These are phyloP conservation scores for Apomyelois bistriatella DNA, from an alignment of 2,888 invertebrate species.

Conservation along the genomic window DNA sequence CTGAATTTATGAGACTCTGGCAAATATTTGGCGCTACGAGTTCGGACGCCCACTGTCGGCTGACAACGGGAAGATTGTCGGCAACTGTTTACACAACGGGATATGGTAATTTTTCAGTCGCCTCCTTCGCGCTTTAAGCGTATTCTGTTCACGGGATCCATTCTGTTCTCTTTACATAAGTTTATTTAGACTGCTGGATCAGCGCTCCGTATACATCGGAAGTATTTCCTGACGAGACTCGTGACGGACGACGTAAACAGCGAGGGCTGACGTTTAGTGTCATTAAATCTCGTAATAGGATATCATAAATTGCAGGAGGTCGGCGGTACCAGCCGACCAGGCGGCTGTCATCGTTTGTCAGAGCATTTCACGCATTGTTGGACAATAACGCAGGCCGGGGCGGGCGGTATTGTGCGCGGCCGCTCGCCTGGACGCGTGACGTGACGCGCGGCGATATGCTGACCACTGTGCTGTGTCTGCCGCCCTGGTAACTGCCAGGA, in stretches of 20 bases:
- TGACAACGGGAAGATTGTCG: conserved; percentile 77
- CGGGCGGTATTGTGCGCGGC: conserved; percentile 54
- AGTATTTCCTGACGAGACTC: conserved; percentile 41
- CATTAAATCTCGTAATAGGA: conserved; percentile 80
- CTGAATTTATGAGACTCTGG: conserved; percentile 74
- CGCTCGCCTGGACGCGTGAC: conserved; percentile 48
- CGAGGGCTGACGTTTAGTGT: conserved; percentile 67
- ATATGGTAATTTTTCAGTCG: conserved; percentile 72
- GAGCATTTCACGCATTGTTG: conserved; percentile 80
- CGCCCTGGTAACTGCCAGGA: conserved; percentile 25
- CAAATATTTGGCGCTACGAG: conserved; percentile 77
- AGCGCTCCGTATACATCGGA: conserved; percentile 39
- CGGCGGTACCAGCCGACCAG: conserved; percentile 61
- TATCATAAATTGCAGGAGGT: conserved; percentile 78
- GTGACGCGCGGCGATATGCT: conserved; percentile 41
- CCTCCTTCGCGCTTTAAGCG: conserved; percentile 43
- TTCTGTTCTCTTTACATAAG: conserved; percentile 40
- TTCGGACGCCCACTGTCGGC: conserved; percentile 66
- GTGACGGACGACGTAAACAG: conserved; percentile 57
- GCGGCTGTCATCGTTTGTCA: conserved; percentile 80
- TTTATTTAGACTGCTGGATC: conserved; percentile 27
- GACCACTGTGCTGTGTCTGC: conserved; percentile 29
- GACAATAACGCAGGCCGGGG: conserved; percentile 72
- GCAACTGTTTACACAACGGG: conserved; percentile 66
- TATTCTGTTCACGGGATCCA: conserved; percentile 52